A percentile compares a stretch with the other conserved stretches of the same genome.
phyloP scores from a whole-genome alignment of 2,113 vertebrate genomes.

The Piprites chloris region DNA sequence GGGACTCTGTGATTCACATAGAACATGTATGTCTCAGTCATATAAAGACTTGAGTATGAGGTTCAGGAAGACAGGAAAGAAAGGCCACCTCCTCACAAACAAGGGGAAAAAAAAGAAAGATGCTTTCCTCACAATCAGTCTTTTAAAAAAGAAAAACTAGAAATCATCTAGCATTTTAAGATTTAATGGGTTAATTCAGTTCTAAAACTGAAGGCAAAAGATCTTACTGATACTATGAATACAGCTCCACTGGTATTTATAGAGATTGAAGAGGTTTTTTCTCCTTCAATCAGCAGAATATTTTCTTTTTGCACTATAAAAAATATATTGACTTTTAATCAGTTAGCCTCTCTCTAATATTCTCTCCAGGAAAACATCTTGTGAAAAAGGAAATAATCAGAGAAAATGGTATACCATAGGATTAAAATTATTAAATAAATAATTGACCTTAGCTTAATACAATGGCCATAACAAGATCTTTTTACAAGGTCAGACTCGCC shows the following conservation, averaged over 20 bases:
- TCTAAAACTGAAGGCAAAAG: not conserved
- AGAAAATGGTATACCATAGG: not conserved
- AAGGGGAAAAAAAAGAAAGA: not conserved
- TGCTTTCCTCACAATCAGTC: not conserved
- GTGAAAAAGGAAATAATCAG: not conserved
- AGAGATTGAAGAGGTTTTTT: not conserved
- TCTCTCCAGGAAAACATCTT: not conserved
- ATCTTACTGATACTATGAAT: not conserved
- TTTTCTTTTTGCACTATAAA: not conserved
- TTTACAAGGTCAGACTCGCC: slow-evolving; percentile 40
- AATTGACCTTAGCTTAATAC: not conserved
- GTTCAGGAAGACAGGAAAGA: not conserved
- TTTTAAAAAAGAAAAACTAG: not conserved
- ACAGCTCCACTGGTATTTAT: not conserved
- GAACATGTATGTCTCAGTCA: not conserved
- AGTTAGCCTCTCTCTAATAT: not conserved
- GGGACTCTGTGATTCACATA: not conserved
- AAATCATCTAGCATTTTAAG: not conserved
- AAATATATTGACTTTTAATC: not conserved
- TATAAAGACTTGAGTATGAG: not conserved
- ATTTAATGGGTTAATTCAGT: not conserved
- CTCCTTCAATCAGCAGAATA: not conserved
- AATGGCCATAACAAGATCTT: slow-evolving; percentile 7
- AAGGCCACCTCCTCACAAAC: not conserved
- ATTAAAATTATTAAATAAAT: not conserved